Evolutionary conservation across 2,797 vertebrate species (phyloP), one percentile per base, ranked within the genome.

Genomic region (Lepilemur ruficaudatus): DNA sequence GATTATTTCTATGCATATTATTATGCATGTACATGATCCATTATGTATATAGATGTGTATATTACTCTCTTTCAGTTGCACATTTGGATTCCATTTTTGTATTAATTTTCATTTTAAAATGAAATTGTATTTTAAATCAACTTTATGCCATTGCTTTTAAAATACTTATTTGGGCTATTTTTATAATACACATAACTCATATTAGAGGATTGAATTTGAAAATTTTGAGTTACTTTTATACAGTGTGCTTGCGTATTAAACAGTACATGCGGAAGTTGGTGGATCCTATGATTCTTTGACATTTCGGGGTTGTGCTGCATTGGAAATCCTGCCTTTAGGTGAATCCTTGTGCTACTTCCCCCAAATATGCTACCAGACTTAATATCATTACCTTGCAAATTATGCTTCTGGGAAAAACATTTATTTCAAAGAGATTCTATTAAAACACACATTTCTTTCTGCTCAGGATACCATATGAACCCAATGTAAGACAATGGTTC

Each of bases 61-160:
- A 46, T 59, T 46, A 89, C 57, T 46, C 38, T 38, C 18, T 17
- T 86, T 93, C 10, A 61, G 0, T 11, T 76, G 46, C 41, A 35
- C 11, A 52, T 85, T 46, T 41, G 1, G 18, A 13, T 63, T 69
- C n/a, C 30, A 73, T 38, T 55, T 48, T 80, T 23, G 9, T 57
- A n/a, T 55, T 87, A 28, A 52, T 18, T 85, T 87, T 67, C 73
- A 50, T 30, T 72, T 85, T 52, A 76, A 91, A 95, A 52, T 52
- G 72, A 91, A 95, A 52, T 59, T 73, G 2, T 5, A 20, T 23
- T 65, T 89, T 57, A 50, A 89, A 43, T n/a, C 23, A n/a, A 92
- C 43, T 87, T 4, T 30, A 23, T 28, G 8, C 3, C 52, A 5
- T 9, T 52, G 13, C 14, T 78, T 85, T 55, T 5, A 67, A 80